Evolutionary conservation across 92 coral and sea anemone genomes (phyloP).

Genomic region (Micromussa lordhowensis): DNA sequence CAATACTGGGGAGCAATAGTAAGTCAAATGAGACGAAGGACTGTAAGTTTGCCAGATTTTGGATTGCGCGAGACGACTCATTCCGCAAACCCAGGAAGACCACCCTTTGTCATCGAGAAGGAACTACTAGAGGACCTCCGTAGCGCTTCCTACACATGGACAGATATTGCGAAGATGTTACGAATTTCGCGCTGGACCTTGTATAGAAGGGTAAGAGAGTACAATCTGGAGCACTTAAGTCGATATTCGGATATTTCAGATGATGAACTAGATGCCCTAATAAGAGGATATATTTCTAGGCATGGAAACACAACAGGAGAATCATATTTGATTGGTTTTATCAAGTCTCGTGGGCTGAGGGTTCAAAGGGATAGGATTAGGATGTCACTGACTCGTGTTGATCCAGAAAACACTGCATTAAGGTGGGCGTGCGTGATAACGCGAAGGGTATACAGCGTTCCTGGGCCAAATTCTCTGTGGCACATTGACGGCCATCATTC

Average conservation of each 20-base stretch:
- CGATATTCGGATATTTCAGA: constrained; percentile 16
- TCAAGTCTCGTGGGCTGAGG: constrained; percentile 7
- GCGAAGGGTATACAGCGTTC: constrained; percentile 11
- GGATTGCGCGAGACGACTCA: too few relatives aligned
- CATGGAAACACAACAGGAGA: constrained; percentile 17
- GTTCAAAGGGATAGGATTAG: background rate
- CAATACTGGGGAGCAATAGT: too few relatives aligned
- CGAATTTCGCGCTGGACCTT: constrained; percentile 13
- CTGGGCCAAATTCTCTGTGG: background rate
- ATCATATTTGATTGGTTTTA: constrained; percentile 4
- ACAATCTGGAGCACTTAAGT: background rate
- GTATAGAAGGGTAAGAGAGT: constrained; percentile 19
- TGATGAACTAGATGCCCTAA: constrained; percentile 16
- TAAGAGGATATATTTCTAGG: constrained; percentile 11
- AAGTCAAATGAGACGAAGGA: too few relatives aligned
- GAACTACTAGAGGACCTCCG: background rate
- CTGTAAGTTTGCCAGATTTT: constrained; percentile 12
- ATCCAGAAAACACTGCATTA: constrained; percentile 14
- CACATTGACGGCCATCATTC: constrained; percentile 19
- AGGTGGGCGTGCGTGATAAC: constrained; percentile 6
- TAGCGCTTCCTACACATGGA: background rate
- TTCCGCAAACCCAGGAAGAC: too few relatives aligned
- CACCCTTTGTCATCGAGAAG: too few relatives aligned
- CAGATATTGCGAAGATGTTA: background rate
- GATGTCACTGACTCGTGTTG: constrained; percentile 7